Base-by-base conservation (phyloP, 37 sponge, comb jelly and placozoan genomes). In the Cladorhizidae sp. region DNA sequence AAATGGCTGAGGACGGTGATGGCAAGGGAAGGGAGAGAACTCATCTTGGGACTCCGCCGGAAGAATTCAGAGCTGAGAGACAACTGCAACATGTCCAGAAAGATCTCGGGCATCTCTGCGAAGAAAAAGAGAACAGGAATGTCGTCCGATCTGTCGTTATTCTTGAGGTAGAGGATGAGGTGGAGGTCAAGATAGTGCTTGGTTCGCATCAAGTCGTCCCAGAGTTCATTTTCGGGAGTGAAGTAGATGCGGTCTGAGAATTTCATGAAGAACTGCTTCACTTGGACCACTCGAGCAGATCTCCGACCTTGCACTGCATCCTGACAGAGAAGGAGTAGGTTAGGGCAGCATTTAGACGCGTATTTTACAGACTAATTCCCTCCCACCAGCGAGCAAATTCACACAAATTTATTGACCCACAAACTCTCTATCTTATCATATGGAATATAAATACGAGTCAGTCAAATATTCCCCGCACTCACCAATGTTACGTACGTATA, bases 171-270 rank as follows among this genome's bases (percentile, higher is more conserved):
- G 61, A 52, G 55, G 62, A 72, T 70, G 20, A 57, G 23, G 20
- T 82, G 83, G 32, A 82, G 74, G 65, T 65, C 73, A 49, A 82
- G 83, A 65, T 51, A 82, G 36, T 55, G 51, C 28, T 72, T 73
- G 50, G 63, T 26, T 1, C 36, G 41, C 5, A 62, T 0, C 1
- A 82, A 23, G 9, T 82, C 65, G 20, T 63, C 50, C 64, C 83
- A 73, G 21, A 72, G 14, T 21, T 62, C 49, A 15, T 82, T 54
- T 3, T 49, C 35, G n/a, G 52, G 31, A 8, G 49, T 0, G 5
- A 18, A 40, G 61, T 23, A 32, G 7, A 40, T 22, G 21, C 33
- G 35, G 33, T 82, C 61, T 18, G 83, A 73, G 64, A 43, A 52
- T 23, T 29, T 61, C 39, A 63, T 9, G 65, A 82, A 51, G 52